phyloP scores from a whole-genome alignment of 2,888 invertebrate species.

The Nemoura dubitans region DNA sequence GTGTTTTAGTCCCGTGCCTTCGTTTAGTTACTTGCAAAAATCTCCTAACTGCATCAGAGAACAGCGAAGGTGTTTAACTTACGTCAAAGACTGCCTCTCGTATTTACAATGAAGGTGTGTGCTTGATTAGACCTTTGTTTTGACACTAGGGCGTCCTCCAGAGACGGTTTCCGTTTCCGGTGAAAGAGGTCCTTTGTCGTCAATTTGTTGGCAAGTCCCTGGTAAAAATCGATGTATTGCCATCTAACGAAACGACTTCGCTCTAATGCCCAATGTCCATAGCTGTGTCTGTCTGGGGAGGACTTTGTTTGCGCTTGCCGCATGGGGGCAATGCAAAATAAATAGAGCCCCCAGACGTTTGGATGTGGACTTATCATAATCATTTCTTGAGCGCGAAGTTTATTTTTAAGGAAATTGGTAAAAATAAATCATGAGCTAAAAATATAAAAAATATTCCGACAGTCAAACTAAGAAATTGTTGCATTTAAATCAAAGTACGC shows the following conservation, averaged over 20 bases:
- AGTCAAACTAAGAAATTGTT: too few species aligned
- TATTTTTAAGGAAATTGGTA: too few species aligned
- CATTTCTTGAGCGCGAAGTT: too few species aligned
- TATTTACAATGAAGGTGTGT: neutral
- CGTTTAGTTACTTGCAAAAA: neutral
- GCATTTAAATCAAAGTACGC: too few species aligned
- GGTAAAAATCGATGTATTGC: neutral
- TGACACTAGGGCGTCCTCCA: conserved; percentile 23
- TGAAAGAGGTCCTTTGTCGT: conserved; percentile 19
- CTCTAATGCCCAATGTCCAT: neutral
- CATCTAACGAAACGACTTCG: neutral
- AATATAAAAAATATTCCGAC: too few species aligned
- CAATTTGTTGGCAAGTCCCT: neutral
- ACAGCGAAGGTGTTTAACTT: neutral
- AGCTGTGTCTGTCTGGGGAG: neutral
- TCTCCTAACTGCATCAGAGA: neutral
- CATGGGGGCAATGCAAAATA: neutral
- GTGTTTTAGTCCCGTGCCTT: neutral
- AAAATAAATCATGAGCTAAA: too few species aligned
- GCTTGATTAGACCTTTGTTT: neutral
- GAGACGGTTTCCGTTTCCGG: conserved; percentile 24
- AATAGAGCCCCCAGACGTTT: neutral
- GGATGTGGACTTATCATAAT: too few species aligned
- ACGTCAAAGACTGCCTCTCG: neutral
- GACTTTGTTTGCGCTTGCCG: neutral